Conservation (phyloP, 2,113 vertebrate species). For the Tinamus guttatus region DNA sequence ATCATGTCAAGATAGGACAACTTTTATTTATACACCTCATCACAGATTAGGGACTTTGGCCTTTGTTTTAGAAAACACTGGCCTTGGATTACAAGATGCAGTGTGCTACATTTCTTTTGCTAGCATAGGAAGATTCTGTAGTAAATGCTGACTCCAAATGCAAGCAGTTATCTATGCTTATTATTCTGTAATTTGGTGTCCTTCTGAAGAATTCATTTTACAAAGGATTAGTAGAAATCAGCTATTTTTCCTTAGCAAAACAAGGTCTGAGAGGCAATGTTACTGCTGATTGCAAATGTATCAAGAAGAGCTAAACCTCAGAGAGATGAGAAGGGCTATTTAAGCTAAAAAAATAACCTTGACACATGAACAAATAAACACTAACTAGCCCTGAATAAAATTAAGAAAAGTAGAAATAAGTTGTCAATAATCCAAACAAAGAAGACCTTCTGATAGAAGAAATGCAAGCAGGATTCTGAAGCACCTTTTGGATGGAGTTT, state of each 20-base stretch:
- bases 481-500: background rate
- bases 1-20: background rate
- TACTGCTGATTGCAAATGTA: slow-evolving; percentile 6
- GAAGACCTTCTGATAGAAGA: background rate
- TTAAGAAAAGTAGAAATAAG: slow-evolving; percentile 3
- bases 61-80: background rate
- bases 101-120: background rate
- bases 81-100: background rate
- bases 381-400: slow-evolving; percentile 34
- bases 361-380: slow-evolving; percentile 36
- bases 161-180: background rate
- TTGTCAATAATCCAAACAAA: slow-evolving; percentile 27
- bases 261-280: background rate
- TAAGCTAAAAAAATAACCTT: slow-evolving; percentile 30
- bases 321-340: slow-evolving; percentile 26
- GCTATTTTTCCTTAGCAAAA: slow-evolving; percentile 12
- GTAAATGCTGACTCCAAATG: background rate
- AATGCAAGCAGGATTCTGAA: background rate
- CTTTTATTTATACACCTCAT: background rate
- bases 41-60: background rate
- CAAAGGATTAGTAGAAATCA: background rate
- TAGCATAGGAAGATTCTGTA: background rate
- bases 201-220: background rate
- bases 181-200: background rate
- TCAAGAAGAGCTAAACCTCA: slow-evolving; percentile 27